phyloP scores from a whole-genome alignment of 2,113 vertebrate genomes.

The Tachuris rubrigastra region DNA sequence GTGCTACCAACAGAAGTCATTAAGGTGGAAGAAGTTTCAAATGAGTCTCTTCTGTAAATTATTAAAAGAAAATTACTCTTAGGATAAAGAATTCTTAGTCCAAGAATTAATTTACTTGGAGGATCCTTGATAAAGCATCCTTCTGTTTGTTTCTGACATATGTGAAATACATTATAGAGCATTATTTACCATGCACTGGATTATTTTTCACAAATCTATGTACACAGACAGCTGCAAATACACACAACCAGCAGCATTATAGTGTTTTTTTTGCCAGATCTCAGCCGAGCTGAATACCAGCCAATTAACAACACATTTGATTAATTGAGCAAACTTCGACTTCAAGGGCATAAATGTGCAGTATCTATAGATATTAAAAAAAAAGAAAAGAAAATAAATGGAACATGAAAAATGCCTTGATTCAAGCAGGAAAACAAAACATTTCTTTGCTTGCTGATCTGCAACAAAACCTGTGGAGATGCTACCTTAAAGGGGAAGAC shows the following conservation, averaged over 20 bases:
- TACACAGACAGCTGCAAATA: neutral
- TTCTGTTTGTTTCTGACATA: neutral
- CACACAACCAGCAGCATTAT: neutral
- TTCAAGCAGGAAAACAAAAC: neutral
- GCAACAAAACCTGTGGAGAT: neutral
- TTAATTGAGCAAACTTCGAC: neutral
- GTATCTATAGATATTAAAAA: neutral
- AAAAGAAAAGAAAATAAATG: accelerated
- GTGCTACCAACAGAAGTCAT: neutral
- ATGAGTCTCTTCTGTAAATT: neutral
- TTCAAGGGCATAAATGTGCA: neutral
- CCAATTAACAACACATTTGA: neutral
- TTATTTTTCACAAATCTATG: neutral
- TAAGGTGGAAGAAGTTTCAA: constrained; percentile 1
- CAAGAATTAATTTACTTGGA: neutral
- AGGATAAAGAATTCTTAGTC: neutral
- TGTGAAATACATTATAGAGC: neutral
- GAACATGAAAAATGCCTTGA: neutral
- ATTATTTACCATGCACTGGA: neutral
- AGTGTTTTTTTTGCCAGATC: neutral
- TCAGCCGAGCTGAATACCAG: neutral
- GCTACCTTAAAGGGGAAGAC: neutral
- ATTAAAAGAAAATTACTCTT: neutral
- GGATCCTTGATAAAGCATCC: neutral
- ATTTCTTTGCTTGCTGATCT: neutral